phyloP scores from a whole-genome alignment of 2,797 vertebrate genomes.

The Oophaga sylvatica region DNA sequence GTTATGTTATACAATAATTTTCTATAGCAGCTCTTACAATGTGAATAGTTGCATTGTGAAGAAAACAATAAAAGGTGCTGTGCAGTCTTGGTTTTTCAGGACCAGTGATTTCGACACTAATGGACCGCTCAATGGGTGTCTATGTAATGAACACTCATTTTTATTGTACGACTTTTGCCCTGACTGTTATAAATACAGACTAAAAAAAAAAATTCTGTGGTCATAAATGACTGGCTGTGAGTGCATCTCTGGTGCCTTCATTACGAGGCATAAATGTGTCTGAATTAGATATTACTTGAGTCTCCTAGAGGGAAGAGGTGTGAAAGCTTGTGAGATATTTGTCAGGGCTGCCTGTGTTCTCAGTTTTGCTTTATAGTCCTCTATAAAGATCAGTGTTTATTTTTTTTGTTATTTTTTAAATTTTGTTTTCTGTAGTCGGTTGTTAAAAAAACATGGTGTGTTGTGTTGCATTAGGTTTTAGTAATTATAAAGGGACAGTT shows the following conservation, averaged over 20 bases:
- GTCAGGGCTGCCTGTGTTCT: background rate
- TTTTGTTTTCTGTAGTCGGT: too few species aligned
- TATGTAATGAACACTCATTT: conserved; percentile 67
- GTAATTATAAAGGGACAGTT: too few species aligned
- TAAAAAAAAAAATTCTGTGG: conserved; percentile 70
- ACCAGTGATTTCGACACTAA: background rate
- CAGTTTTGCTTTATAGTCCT: background rate
- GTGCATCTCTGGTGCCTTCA: conserved; percentile 61
- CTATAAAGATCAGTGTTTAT: too few species aligned
- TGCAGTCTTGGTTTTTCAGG: background rate
- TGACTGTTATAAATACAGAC: conserved; percentile 68
- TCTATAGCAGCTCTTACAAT: background rate
- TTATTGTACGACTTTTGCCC: conserved; percentile 70
- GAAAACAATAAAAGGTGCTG: background rate
- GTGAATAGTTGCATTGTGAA: background rate
- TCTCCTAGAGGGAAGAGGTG: conserved; percentile 60
- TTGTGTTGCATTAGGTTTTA: too few species aligned
- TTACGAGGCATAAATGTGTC: conserved; percentile 64
- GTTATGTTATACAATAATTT: background rate
- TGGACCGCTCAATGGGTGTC: conserved; percentile 55
- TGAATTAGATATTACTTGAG: conserved; percentile 58
- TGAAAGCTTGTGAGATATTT: conserved; percentile 42
- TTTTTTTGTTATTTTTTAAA: background rate
- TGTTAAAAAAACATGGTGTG: too few species aligned
- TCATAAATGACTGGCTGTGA: conserved; percentile 65